Evolutionary conservation across 1,140 invertebrate species (phyloP).

Genomic region (Formica selysi): DNA sequence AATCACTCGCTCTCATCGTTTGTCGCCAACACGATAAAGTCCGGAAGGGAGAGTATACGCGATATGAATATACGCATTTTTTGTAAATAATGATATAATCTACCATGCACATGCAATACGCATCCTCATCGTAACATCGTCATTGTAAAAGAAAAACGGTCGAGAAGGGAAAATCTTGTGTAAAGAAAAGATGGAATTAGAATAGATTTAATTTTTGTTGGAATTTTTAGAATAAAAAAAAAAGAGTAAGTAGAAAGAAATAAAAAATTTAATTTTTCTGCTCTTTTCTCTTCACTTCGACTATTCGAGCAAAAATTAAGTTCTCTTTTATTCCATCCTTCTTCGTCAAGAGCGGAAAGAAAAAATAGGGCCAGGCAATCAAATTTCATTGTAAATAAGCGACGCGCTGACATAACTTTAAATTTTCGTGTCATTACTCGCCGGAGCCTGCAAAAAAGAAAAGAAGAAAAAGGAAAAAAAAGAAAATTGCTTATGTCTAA

Average conservation of each 20-base stretch:
- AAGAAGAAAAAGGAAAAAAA: not conserved
- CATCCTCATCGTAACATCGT: slow-evolving; percentile 70
- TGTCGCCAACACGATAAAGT: slow-evolving; percentile 35
- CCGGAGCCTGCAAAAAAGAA: not conserved
- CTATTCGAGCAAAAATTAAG: not conserved
- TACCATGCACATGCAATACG: slow-evolving; percentile 68
- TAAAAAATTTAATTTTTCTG: not conserved
- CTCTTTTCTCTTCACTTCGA: not conserved
- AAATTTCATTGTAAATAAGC: slow-evolving; percentile 74
- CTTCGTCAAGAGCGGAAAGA: slow-evolving; percentile 8
- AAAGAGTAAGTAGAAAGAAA: no score
- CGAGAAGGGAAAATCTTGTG: slow-evolving; percentile 59
- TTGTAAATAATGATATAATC: slow-evolving; percentile 62
- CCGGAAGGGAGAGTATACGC: slow-evolving; percentile 17
- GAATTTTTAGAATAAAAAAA: not conserved
- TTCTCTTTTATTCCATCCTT: slow-evolving; percentile 2
- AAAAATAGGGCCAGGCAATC: slow-evolving; percentile 7
- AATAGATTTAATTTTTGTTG: slow-evolving; percentile 28
- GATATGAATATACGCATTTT: slow-evolving; percentile 67
- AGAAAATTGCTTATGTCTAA: slow-evolving; percentile 33
- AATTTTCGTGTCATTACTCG: slow-evolving; percentile 50
- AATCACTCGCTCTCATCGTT: slow-evolving; percentile 50
- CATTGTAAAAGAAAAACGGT: slow-evolving; percentile 66
- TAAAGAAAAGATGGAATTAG: slow-evolving; percentile 19
- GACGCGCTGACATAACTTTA: slow-evolving; percentile 59